Base-by-base conservation (phyloP, 2,797 vertebrate genomes). In the Nannoperca obscura region DNA sequence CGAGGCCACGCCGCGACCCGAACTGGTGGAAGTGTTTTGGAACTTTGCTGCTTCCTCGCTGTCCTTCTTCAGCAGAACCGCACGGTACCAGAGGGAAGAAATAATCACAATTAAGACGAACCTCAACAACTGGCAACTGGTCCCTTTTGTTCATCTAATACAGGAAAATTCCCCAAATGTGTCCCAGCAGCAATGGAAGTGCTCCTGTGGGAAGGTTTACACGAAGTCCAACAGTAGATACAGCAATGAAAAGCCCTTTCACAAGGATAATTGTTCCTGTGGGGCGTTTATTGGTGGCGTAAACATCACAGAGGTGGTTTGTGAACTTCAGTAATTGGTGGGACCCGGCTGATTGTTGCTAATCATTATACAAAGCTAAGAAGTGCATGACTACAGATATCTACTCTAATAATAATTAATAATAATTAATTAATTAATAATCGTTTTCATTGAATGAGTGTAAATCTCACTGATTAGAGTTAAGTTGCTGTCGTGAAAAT, bases 21-120 rank as follows among this genome's bases (percentile, higher is more conserved):
- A 77, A 68, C 67, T 3, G 9, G 68, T 91, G 50, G 91, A 91
- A 63, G 85, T 92, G 36, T 22, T 72, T 27, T 88, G 87, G 89
- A 52, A 83, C 40, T 1, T 42, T 14, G 0, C 0, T 2, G 22
- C 38, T 17, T 74, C 76, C 12, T 53, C 30, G 0, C 50, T 93
- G 57, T 84, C 87, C 5, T 92, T 92, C 74, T 90, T 82, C 73
- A 86, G 27, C 0, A 78, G 75, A 84, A 76, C 4, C 0, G 53
- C 67, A 32, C 30, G 13, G 42, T 9, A 84, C 52, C 60, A 85
- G 36, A 91, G 70, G 4, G 10, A 77, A 30, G 66, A 89, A 76
- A 82, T 91, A 6, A 5, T 57, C 53, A 83, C 68, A 6, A 49
- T 90, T 7, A 1, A 70, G 19, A 22, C 78, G 0, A 15, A 0